Base-by-base conservation (phyloP, 2,888 invertebrate genomes). In the Spicauda simplicius region DNA sequence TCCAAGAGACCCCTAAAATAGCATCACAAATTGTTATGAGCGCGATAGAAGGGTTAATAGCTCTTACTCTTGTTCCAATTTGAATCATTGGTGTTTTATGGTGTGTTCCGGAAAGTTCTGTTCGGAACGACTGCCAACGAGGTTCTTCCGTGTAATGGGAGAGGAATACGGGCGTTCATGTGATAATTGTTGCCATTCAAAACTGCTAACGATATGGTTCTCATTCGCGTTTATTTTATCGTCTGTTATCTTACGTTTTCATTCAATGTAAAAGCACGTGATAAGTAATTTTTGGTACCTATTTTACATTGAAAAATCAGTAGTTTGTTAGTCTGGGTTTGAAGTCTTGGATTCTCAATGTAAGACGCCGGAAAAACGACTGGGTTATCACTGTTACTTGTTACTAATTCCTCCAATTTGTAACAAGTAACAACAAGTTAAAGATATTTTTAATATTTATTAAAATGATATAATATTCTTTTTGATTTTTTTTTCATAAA, bases 21-120 rank as follows among this genome's bases (percentile, higher is more conserved):
- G 74, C 72, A 64, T 69, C 69, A 73, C 79, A 77, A 77, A 80
- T 79, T 81, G 73, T 75, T 74, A 77, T 77, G 76, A 77, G 74
- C 58, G 14, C 80, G 76, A 74, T 74, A 72, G 75, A 70, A 81
- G 84, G 81, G 82, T 82, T 83, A 80, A 81, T 77, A 77, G 75
- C 73, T 71, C 70, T 25, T 55, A 48, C 30, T 60, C 55, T 76
- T 74, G 77, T 80, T 80, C 79, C 79, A 82, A 78, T 81, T 77
- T 72, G 74, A 76, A 74, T 74, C 76, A 77, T 74, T 71, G 70
- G 70, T 69, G 65, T 69, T 74, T 68, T 70, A 72, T 71, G 62
- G 54, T 54, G 59, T 65, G 48, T 20, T 48, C 48, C 33, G 12
- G 25, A 54, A 66, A 54, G 33, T 60, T 60, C 18, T 55, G 19